Evolutionary conservation across 2,797 vertebrate genomes (phyloP).

Genomic region (Darevskia mixta): DNA sequence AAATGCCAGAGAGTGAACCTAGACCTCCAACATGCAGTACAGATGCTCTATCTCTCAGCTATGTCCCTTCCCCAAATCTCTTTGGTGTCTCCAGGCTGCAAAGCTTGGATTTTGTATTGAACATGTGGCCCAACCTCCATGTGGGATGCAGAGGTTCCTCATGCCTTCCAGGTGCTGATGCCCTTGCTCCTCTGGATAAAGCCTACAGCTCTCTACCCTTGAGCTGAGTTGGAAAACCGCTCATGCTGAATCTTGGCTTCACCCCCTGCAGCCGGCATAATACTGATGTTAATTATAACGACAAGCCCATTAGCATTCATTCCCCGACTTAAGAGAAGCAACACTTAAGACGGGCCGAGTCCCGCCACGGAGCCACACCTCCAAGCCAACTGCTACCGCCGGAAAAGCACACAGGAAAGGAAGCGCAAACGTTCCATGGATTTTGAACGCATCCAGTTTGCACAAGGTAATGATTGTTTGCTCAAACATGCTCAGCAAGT

Average conservation of each 20-base stretch:
- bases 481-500: background rate
- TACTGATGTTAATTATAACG: background rate
- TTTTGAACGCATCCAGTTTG: background rate
- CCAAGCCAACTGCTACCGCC: background rate
- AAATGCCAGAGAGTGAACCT: no score
- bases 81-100: background rate
- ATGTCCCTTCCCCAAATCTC: background rate
- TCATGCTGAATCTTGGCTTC: background rate
- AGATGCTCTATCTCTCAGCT: no score
- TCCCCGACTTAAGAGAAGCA: background rate
- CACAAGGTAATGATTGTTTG: constrained; percentile 7
- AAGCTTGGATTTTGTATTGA: background rate
- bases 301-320: background rate
- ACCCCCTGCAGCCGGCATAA: background rate
- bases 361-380: background rate
- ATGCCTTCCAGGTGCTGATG: background rate
- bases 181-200: background rate
- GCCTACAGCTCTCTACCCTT: background rate
- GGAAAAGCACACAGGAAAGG: background rate
- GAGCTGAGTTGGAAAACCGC: background rate
- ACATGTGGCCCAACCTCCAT: background rate
- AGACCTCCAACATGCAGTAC: no score
- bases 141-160: background rate
- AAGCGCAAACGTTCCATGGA: background rate
- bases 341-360: background rate